These are phyloP conservation scores for Pachyrhynchus sulphureomaculatus DNA, from an alignment of 1,140 invertebrate genomes.

Conservation along the genomic window DNA sequence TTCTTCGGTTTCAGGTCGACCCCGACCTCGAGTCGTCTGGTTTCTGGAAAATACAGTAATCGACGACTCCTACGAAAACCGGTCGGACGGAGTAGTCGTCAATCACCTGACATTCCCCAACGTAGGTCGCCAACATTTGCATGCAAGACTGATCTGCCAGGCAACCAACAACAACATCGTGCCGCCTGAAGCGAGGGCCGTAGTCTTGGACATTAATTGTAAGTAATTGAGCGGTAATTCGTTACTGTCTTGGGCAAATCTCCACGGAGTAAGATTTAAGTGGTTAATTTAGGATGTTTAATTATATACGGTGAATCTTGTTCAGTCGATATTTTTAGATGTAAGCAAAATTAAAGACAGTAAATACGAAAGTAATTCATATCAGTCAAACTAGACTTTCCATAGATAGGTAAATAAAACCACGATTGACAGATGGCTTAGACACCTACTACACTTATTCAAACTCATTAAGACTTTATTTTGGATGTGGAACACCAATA, in stretches of 20 bases:
- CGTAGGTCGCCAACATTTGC: conserved; percentile 74
- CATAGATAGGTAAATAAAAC: too few relatives aligned
- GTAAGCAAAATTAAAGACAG: too few relatives aligned
- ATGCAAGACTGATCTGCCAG: conserved; percentile 76
- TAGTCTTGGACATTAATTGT: conserved; percentile 84
- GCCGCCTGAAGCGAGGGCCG: conserved; percentile 68
- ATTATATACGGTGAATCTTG: too few relatives aligned
- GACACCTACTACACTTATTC: too few relatives aligned
- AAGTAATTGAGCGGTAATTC: conserved; percentile 56
- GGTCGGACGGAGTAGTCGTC: conserved; percentile 67
- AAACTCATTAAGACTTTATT: too few relatives aligned
- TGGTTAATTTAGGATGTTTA: too few relatives aligned
- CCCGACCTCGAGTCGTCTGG: conserved; percentile 78
- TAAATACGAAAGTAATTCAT: too few relatives aligned
- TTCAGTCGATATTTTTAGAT: too few relatives aligned
- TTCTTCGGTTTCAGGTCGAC: conserved; percentile 66
- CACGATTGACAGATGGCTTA: too few relatives aligned
- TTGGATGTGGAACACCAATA: too few relatives aligned
- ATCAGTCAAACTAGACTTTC: too few relatives aligned
- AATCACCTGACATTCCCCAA: conserved; percentile 76
- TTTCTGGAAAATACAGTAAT: conserved; percentile 79
- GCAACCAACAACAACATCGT: conserved; percentile 83
- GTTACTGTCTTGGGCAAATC: conserved; percentile 6
- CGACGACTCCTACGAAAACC: conserved; percentile 76
- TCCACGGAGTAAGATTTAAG: not conserved